Evolutionary conservation across 2,113 vertebrate species (phyloP), one percentile per base, ranked within the genome.

Genomic region (Castor canadensis): DNA sequence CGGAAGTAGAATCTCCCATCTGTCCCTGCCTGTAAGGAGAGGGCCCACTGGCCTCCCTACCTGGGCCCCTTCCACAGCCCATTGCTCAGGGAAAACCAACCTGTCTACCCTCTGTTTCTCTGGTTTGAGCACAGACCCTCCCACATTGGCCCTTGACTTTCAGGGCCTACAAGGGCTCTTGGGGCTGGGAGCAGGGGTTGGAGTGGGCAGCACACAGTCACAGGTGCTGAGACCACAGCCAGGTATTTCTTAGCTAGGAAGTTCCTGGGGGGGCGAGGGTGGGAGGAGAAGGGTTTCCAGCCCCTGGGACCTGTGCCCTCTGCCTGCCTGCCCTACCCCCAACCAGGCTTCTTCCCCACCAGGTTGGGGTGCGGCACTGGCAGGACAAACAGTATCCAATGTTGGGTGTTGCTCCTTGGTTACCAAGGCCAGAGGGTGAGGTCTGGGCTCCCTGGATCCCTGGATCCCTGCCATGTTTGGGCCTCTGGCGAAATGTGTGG

Each of bases 401-500:
- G 92, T 73, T 45, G 56, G 66, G 76, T 95, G 90, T 97, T 97
- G 94, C 87, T 92, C 66, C 81, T 80, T 0, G 7, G 96, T 97
- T 95, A 81, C 95, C 94, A 95, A 35, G 93, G 93, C 72, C 52
- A 49, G 52, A 64, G 87, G 75, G 77, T 43, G 69, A 77, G 83
- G 71, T 49, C 22, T 60, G 77, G 93, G 95, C 95, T 94, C 62
- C 30, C 49, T 3, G 75, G 10, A 15, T 85, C 82, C 47, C 91
- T 95, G 97, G 96, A 95, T 87, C 56, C 26, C 12, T 4, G 94
- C 95, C 69, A 0, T 97, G 96, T 97, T 97, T 98, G 93, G 96
- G 97, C 97, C 96, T 89, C 89, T 0, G 97, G 97, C 95, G 58
- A 71, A 66, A 80, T 13, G 89, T 1, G 88, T 97, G 94, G 96